A percentile compares a stretch with the other conserved stretches of the same genome.
These are phyloP conservation scores for Dunckerocampus dactyliophorus DNA, from an alignment of 2,113 vertebrate species.

Conservation along the genomic window DNA sequence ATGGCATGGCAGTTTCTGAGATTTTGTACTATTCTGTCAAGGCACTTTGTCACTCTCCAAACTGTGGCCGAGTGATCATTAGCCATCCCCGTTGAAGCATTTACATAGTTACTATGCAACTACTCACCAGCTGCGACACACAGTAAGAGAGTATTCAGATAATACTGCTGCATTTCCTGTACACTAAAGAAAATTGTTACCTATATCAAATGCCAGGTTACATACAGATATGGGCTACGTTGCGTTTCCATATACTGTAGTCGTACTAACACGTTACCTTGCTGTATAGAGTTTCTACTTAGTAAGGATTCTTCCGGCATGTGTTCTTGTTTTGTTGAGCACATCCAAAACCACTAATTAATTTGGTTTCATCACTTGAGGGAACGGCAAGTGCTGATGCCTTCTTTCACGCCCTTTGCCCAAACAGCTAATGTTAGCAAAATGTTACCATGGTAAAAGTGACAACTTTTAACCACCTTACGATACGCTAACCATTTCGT, in stretches of 20 bases:
- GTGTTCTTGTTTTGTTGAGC: constrained; percentile 39
- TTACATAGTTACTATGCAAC: constrained; percentile 22
- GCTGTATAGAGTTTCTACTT: not conserved
- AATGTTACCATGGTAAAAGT: constrained; percentile 17
- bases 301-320: constrained; percentile 1
- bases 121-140: constrained; percentile 1
- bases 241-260: not conserved
- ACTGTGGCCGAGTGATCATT: constrained; percentile 15
- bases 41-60: not conserved
- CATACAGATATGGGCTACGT: not conserved
- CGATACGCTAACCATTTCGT: not conserved
- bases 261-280: not conserved
- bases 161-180: not conserved
- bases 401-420: constrained; percentile 66
- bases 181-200: not conserved
- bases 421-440: constrained; percentile 59
- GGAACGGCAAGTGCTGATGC: constrained; percentile 33
- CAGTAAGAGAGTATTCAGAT: not conserved
- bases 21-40: not conserved
- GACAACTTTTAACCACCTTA: not conserved
- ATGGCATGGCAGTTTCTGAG: not conserved
- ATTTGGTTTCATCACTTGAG: constrained; percentile 20
- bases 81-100: constrained; percentile 13
- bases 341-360: not conserved
- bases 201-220: not conserved